phyloP scores from a whole-genome alignment of 53 echinoderm and acorn worm genomes.

The Crossaster papposus region DNA sequence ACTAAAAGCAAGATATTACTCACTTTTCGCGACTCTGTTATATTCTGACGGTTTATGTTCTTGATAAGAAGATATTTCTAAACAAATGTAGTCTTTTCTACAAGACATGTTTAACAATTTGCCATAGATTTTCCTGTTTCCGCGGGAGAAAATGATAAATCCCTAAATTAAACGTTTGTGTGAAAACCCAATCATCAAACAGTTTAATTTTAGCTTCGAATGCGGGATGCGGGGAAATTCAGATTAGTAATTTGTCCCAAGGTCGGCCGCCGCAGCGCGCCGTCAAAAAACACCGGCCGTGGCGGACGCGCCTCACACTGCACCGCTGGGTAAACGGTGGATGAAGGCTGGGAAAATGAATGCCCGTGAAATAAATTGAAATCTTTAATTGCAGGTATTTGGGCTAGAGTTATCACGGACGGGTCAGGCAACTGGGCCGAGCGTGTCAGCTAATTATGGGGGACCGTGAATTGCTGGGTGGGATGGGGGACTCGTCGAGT shows the following conservation, averaged over 20 bases:
- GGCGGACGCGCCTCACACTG: not conserved
- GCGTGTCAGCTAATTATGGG: not conserved
- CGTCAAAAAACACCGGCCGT: not conserved
- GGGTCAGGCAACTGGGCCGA: not conserved
- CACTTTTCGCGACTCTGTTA: too few species aligned
- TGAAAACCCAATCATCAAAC: not conserved
- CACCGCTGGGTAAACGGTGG: not conserved
- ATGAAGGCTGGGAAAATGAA: not conserved
- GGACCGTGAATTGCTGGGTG: not conserved
- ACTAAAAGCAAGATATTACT: too few species aligned
- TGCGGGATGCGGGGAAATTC: not conserved
- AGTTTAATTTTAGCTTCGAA: not conserved
- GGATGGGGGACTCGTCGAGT: not conserved
- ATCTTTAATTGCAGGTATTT: not conserved
- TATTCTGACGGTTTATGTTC: too few species aligned
- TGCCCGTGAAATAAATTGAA: not conserved
- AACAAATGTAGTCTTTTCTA: too few species aligned
- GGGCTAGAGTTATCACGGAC: conserved; percentile 27
- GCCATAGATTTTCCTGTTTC: too few species aligned
- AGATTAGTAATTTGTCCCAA: not conserved
- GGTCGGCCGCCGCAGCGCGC: not conserved
- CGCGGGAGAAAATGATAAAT: not conserved
- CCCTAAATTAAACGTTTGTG: not conserved
- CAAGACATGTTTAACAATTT: too few species aligned
- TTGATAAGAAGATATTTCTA: too few species aligned